phyloP scores from a whole-genome alignment of 2,113 vertebrate genomes.

The Nesogale talazaci region DNA sequence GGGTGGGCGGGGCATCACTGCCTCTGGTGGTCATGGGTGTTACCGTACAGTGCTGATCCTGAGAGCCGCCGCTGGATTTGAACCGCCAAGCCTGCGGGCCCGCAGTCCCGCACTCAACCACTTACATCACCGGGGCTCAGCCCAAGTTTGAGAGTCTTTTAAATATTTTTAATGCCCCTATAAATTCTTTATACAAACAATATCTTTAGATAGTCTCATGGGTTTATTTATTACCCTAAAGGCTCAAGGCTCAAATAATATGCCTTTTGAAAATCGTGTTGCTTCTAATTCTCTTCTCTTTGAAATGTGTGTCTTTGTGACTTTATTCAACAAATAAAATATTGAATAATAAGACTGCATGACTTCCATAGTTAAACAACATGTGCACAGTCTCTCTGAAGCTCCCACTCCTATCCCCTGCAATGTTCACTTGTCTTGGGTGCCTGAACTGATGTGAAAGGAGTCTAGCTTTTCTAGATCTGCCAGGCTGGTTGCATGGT shows the following conservation, averaged over 20 bases:
- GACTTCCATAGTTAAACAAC: background rate
- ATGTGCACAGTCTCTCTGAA: no score
- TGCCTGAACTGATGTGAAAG: background rate
- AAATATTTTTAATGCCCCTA: background rate
- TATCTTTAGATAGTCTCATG: background rate
- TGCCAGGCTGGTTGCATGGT: no score
- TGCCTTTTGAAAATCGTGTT: background rate
- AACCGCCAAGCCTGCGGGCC: no score
- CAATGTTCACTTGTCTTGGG: background rate
- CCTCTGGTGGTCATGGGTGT: no score
- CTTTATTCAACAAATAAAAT: background rate
- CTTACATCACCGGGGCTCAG: no score
- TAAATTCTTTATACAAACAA: background rate
- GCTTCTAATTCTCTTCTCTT: background rate
- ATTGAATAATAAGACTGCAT: background rate
- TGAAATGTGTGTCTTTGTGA: background rate
- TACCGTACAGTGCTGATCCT: no score
- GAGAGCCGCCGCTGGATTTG: no score
- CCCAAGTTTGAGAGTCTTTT: background rate
- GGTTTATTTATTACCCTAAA: conserved; percentile 15
- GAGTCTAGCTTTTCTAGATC: background rate
- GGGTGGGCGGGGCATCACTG: no score
- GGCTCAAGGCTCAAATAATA: background rate
- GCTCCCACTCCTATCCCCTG: background rate
- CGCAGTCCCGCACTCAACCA: no score